Base-by-base conservation (phyloP, 1,140 invertebrate genomes). In the Pissodes strobi region DNA sequence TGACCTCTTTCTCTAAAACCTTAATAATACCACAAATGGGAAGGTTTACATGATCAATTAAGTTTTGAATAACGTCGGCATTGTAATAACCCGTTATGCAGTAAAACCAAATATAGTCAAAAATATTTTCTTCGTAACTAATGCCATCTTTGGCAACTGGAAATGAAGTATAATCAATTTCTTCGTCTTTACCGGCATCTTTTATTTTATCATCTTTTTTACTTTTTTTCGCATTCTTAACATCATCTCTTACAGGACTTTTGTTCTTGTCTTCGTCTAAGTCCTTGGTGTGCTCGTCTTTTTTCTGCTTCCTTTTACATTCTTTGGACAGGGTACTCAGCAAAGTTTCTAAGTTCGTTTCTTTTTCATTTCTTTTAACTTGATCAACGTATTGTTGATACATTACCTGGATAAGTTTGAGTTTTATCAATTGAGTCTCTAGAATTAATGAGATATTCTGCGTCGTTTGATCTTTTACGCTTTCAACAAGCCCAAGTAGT, bases 371-470 rank as follows among this genome's bases (percentile, higher is more conserved):
- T 43, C 13, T 38, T 19, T 30, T 60, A 0, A 63, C 30, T 58
- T 52, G 12, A 21, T 51, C 41, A 10, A 56, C 22, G 18, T 61
- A 62, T n/a, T 55, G 67, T 34, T 37, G 9, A 37, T 57, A 62
- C 67, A 69, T 69, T 1, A 62, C 45, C 27, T 69, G 46, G 22
- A 69, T 46, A 4, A 69, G 23, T 23, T 69, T 69, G 1, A 69
- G 22, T 66, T 69, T 69, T 12, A 69, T 15, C 0, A 69, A 13
- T 12, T 56, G 45, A 19, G 49, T 46, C 53, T 65, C 27, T 15
- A 17, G 2, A 34, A 18, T 9, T 2, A 10, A 13, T 12, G 23
- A 30, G 6, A 60, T 27, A 27, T 27, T 27, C 25, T 9, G 25
- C n/a, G n/a, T n/a, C n/a, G n/a, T 59, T 12, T 3, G 4, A 21